Base-by-base conservation (phyloP, 2,888 invertebrate species). In the Stratiomys singularior region DNA sequence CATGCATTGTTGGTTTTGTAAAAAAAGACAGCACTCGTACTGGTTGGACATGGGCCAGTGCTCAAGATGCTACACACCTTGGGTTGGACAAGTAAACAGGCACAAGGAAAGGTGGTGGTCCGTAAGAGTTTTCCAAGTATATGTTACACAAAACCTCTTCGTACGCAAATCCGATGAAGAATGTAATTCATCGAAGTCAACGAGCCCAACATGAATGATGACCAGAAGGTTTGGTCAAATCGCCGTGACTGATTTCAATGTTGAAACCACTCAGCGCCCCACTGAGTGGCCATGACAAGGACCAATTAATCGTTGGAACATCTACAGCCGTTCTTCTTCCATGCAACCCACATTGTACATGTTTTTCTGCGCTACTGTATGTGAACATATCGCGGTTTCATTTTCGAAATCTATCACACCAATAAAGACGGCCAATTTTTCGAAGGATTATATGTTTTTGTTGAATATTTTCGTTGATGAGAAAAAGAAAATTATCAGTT, bases 221-320 rank as follows among this genome's bases (percentile, higher is more conserved):
- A 58, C 60, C 44, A 58, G 74, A 74, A 74, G 74, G 74, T 44
- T n/a, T 58, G 58, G 74, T 58, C 58, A 74, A 58, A 37, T 72
- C 69, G 28, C 71, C 79, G 76, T 77, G 79, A 79, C 79, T 76
- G 76, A 77, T 79, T 71, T 76, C 37, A 44, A 78, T 71, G 76
- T 78, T 76, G 78, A 76, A 76, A 76, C 72, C 63, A 76, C 64
- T 77, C 76, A 77, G 76, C 76, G 76, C 77, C 79, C 79, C 76
- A 72, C 56, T 25, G 79, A 74, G 79, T 23, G 58, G 64, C 77
- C 74, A 67, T 66, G 77, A 79, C 77, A 77, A 52, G 58, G 23
- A 58, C 74, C 79, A 76, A 79, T 79, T 79, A 77, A 77, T 79
- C 79, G 77, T 60, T 69, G 37, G 76, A 52, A 21, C 47, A 77